Evolutionary conservation across 2,797 vertebrate genomes (phyloP).

Genomic region (Taeniopygia guttata): DNA sequence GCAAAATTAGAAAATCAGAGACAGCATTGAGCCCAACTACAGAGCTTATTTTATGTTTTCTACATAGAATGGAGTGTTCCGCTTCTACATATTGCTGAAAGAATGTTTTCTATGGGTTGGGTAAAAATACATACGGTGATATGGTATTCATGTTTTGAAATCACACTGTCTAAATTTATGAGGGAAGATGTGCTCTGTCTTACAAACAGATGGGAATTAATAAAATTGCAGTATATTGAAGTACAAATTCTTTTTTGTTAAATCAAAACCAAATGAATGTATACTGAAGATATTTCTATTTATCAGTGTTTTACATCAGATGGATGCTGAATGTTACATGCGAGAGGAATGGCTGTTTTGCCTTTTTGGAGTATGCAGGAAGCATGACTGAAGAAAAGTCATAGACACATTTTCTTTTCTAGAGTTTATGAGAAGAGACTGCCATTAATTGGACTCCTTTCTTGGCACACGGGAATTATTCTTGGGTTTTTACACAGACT

Average conservation of each 20-base stretch:
- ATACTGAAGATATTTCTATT: neutral
- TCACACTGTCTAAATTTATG: neutral
- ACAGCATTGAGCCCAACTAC: neutral
- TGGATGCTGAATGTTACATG: neutral
- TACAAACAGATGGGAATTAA: neutral
- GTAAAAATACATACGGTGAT: neutral
- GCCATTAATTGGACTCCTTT: neutral
- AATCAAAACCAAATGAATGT: neutral
- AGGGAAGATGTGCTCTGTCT: neutral
- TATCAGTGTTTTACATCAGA: neutral
- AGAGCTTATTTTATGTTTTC: neutral
- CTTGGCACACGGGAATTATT: neutral
- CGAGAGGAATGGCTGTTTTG: neutral
- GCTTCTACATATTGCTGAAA: neutral
- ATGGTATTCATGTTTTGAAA: neutral
- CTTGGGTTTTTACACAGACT: neutral
- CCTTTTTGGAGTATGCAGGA: neutral
- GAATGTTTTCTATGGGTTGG: neutral
- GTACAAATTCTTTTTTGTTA: neutral
- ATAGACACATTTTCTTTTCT: slow-evolving; percentile 4
- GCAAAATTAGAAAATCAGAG: neutral
- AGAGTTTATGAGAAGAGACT: neutral
- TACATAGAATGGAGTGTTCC: neutral
- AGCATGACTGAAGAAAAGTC: neutral
- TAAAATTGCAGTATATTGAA: neutral